Evolutionary conservation across 2,888 invertebrate genomes (phyloP).

Genomic region (Notocelia uddmanniana): DNA sequence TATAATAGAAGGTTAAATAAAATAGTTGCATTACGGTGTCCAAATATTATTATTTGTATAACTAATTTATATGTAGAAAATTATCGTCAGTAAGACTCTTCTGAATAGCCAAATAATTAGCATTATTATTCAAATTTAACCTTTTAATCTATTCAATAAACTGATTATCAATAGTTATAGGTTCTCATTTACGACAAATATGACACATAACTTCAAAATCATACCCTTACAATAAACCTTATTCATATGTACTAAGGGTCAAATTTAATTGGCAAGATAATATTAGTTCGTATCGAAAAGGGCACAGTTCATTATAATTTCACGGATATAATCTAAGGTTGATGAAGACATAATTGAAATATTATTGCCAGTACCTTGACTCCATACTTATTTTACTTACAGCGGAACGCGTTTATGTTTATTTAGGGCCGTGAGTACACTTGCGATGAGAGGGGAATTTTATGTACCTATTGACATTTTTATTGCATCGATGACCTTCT

Average conservation of each 20-base stretch:
- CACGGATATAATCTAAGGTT: slow-evolving; percentile 38
- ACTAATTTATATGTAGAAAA: slow-evolving; percentile 11
- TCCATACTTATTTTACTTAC: no score
- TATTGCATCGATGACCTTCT: background rate
- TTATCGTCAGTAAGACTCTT: background rate
- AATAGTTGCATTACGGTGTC: slow-evolving; percentile 3
- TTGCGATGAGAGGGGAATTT: background rate
- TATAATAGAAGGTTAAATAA: slow-evolving; percentile 16
- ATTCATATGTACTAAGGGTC: slow-evolving; percentile 3
- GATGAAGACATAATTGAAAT: background rate
- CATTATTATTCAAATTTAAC: slow-evolving; percentile 11
- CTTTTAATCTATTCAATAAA: slow-evolving; percentile 36
- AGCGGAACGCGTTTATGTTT: background rate
- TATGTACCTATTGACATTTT: background rate
- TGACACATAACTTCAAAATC: background rate
- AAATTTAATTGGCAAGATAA: background rate
- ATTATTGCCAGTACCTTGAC: slow-evolving; percentile 21
- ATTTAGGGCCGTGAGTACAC: background rate
- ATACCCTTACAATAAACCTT: background rate
- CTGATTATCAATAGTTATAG: slow-evolving; percentile 31
- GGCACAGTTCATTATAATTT: slow-evolving; percentile 51
- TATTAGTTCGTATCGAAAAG: slow-evolving; percentile 45
- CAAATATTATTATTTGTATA: slow-evolving; percentile 30
- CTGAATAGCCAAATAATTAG: slow-evolving; percentile 6
- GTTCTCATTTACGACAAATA: slow-evolving; percentile 8